Percentiles rank a stretch among this genome's conserved stretches.
Evolutionary conservation across 2,888 invertebrate genomes (phyloP).

Genomic region (Miltochrista miniata): DNA sequence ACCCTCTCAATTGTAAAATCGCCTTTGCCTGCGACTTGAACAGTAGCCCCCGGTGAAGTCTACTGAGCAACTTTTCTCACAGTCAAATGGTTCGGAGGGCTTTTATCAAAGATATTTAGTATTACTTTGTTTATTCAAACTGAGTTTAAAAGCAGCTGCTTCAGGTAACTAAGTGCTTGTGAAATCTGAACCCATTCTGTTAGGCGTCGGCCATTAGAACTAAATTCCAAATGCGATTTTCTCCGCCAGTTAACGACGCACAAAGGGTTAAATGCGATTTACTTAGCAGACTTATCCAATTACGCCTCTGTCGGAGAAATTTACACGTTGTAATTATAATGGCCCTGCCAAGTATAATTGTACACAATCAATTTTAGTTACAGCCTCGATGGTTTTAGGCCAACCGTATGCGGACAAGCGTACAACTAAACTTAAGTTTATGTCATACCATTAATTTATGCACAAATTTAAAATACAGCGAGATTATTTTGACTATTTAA

Average conservation of each 20-base stretch:
- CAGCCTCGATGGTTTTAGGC: not conserved
- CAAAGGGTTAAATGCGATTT: conserved; percentile 18
- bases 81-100: no score
- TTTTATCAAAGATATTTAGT: no score
- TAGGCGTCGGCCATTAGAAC: not conserved
- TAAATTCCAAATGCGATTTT: conserved; percentile 16
- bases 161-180: not conserved
- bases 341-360: not conserved
- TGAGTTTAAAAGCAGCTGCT: not conserved
- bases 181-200: conserved; percentile 2
- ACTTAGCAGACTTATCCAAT: conserved; percentile 14
- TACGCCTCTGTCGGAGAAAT: conserved; percentile 1
- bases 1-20: no score
- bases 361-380: not conserved
- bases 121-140: conserved; percentile 21
- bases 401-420: no score
- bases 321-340: conserved; percentile 1
- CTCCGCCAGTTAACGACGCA: conserved; percentile 23
- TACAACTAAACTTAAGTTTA: no score
- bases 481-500: no score
- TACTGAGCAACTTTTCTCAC: no score
- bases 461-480: no score
- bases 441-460: no score
- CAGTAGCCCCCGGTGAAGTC: no score
- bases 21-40: no score